phyloP scores from a whole-genome alignment of 1,140 invertebrate species.

The Drosophila ambigua region DNA sequence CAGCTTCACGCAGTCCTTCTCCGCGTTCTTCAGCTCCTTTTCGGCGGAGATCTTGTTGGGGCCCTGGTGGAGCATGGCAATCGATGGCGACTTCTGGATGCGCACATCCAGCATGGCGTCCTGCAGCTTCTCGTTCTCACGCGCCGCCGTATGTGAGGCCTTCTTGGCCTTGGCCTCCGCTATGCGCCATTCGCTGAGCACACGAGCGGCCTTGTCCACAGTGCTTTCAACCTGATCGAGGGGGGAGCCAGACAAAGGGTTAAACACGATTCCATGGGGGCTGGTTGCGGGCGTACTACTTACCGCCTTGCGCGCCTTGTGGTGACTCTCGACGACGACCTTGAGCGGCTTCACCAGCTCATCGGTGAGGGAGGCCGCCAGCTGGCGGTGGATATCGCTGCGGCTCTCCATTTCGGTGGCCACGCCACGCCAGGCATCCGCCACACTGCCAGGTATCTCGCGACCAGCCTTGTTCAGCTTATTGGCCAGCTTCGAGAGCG shows the following conservation, averaged over 20 bases:
- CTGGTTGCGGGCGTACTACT: constrained; percentile 41
- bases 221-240: constrained; percentile 88
- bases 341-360: constrained; percentile 96
- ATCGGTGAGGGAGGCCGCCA: constrained; percentile 91
- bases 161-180: constrained; percentile 94
- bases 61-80: constrained; percentile 84
- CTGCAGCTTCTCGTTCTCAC: constrained; percentile 95
- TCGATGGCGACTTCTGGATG: constrained; percentile 83
- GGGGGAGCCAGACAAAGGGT: neutral
- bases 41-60: constrained; percentile 79
- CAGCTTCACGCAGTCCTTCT: constrained; percentile 88
- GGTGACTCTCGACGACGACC: constrained; percentile 88
- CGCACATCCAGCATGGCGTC: constrained; percentile 87
- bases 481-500: constrained; percentile 92
- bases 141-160: constrained; percentile 91
- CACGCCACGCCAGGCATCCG: constrained; percentile 95
- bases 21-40: constrained; percentile 84
- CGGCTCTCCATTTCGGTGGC: constrained; percentile 95
- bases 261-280: neutral
- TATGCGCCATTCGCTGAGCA: constrained; percentile 92
- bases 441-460: constrained; percentile 91
- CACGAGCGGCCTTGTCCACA: constrained; percentile 93
- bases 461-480: constrained; percentile 93
- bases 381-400: constrained; percentile 93
- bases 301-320: constrained; percentile 90